Conservation (phyloP, 2,113 vertebrate genomes). For the Chionodraco myersi region DNA sequence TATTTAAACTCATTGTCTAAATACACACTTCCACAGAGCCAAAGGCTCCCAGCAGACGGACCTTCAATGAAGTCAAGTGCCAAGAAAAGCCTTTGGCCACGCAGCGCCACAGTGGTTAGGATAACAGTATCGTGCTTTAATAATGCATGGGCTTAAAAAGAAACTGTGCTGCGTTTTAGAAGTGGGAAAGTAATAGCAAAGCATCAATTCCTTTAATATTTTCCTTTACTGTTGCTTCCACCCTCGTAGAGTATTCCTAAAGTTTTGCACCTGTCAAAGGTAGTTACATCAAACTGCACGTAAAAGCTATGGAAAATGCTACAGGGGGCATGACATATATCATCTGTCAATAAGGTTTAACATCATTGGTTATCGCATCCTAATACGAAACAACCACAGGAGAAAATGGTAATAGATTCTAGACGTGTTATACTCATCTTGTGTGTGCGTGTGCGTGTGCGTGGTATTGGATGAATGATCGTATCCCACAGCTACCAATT, state of each 20-base stretch:
- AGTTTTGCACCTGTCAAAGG: slow-evolving; percentile 4
- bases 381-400: slow-evolving; percentile 1
- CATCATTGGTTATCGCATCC: background rate
- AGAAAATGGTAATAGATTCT: background rate
- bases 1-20: slow-evolving; percentile 27
- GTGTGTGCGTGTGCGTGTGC: background rate
- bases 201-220: slow-evolving; percentile 5
- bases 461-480: slow-evolving; percentile 16
- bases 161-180: slow-evolving; percentile 49
- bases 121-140: slow-evolving; percentile 49
- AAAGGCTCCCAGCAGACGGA: slow-evolving; percentile 4
- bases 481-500: slow-evolving; percentile 17
- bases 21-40: slow-evolving; percentile 2
- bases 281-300: slow-evolving; percentile 12
- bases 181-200: slow-evolving; percentile 43
- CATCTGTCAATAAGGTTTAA: slow-evolving; percentile 7
- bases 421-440: background rate
- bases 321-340: background rate
- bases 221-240: background rate
- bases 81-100: slow-evolving; percentile 24
- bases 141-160: slow-evolving; percentile 64
- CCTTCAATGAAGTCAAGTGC: slow-evolving; percentile 3
- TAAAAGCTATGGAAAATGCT: background rate
- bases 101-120: slow-evolving; percentile 14
- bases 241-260: background rate